These are phyloP conservation scores for Rhingia rostrata DNA, from an alignment of 2,888 invertebrate species.

Conservation along the genomic window DNA sequence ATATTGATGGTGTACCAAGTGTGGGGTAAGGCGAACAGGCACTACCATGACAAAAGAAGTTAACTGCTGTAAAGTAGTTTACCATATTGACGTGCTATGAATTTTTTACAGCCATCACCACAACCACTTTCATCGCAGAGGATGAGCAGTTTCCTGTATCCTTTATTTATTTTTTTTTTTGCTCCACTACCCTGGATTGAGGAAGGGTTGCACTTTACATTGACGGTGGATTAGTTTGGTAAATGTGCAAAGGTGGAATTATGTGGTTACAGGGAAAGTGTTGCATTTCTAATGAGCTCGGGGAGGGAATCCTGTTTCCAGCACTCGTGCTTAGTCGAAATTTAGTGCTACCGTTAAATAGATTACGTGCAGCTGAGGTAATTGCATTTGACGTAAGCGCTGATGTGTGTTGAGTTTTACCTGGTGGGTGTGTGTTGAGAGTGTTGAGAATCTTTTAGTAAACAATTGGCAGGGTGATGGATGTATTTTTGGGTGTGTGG, in stretches of 20 bases:
- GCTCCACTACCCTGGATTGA: neutral
- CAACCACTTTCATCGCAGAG: constrained; percentile 4
- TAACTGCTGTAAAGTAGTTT: constrained; percentile 67
- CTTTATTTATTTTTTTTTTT: constrained; percentile 15
- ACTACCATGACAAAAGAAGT: constrained; percentile 54
- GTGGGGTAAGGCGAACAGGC: neutral
- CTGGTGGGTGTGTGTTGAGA: neutral
- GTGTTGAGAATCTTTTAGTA: constrained; percentile 8
- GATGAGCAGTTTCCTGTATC: constrained; percentile 20
- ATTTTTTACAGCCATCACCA: constrained; percentile 44
- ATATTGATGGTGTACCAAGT: constrained; percentile 57
- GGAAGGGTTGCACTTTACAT: constrained; percentile 34
- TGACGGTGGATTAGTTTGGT: constrained; percentile 69
- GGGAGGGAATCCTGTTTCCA: neutral
- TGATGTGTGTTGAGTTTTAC: constrained; percentile 10
- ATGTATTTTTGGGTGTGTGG: neutral
- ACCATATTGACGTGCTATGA: constrained; percentile 70
- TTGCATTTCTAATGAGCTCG: constrained; percentile 71
- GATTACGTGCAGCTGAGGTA: constrained; percentile 67
- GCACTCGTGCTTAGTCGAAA: constrained; percentile 15
- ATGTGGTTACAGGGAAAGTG: constrained; percentile 66
- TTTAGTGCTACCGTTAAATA: constrained; percentile 61
- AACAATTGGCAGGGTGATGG: constrained; percentile 30
- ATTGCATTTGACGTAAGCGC: constrained; percentile 59
- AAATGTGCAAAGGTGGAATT: constrained; percentile 66